A percentile compares a stretch with the other conserved stretches of the same genome.
Conservation (phyloP, 2,797 vertebrate genomes). For the Coreius guichenoti region DNA sequence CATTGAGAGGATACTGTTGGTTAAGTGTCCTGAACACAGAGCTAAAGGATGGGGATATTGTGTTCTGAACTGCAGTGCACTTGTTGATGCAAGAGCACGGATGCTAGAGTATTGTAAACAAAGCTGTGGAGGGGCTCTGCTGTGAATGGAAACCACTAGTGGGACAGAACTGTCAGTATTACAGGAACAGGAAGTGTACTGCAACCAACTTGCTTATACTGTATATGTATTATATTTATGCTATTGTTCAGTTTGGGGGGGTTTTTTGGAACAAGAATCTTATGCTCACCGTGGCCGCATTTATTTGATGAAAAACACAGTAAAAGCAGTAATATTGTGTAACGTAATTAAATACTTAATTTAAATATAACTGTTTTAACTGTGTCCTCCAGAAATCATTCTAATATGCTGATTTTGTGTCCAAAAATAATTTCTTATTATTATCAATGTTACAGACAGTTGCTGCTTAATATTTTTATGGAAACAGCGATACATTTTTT, state of each 20-base stretch:
- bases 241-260: background rate
- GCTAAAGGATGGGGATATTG: constrained; percentile 22
- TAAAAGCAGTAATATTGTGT: background rate
- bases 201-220: background rate
- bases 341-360: background rate
- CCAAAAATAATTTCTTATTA: background rate
- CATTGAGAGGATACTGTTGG: constrained; percentile 26
- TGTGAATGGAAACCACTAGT: constrained; percentile 2
- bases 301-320: background rate
- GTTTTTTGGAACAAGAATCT: background rate
- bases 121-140: constrained; percentile 8
- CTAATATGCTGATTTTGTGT: background rate
- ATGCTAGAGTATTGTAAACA: constrained; percentile 32
- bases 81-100: constrained; percentile 14
- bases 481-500: background rate
- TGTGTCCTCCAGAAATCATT: background rate
- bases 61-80: constrained; percentile 10
- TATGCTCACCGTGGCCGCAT: background rate
- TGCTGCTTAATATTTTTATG: background rate
- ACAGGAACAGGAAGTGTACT: background rate
- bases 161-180: background rate
- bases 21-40: constrained; percentile 25
- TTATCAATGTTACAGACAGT: background rate
- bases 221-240: background rate
- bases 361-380: background rate